Evolutionary conservation across 2,888 invertebrate genomes (phyloP).

Genomic region (Melanotus villosus): DNA sequence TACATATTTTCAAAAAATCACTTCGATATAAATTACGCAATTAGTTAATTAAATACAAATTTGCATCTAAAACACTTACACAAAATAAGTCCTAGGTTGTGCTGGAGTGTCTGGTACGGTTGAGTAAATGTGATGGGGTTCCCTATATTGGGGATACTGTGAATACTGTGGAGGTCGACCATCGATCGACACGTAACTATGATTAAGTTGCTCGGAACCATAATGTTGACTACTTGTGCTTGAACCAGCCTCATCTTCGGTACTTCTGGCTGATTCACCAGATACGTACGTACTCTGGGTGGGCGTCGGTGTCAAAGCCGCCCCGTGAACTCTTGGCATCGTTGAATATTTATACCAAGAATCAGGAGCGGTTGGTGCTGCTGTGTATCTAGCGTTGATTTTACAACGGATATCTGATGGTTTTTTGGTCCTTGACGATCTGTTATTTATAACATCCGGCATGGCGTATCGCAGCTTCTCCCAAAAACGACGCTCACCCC

Average conservation of each 20-base stretch:
- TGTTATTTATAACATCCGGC: conserved; percentile 79
- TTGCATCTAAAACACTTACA: conserved; percentile 56
- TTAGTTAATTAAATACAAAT: conserved; percentile 50
- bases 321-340: conserved; percentile 72
- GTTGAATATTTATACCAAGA: conserved; percentile 80
- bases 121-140: conserved; percentile 67
- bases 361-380: conserved; percentile 81
- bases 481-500: conserved; percentile 89
- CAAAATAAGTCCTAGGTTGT: conserved; percentile 67
- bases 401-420: conserved; percentile 73
- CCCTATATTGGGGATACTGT: conserved; percentile 60
- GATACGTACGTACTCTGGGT: conserved; percentile 74
- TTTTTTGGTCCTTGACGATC: conserved; percentile 72
- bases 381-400: conserved; percentile 76
- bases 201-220: conserved; percentile 76
- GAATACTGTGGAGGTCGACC: conserved; percentile 66
- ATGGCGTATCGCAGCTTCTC: conserved; percentile 83
- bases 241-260: conserved; percentile 72
- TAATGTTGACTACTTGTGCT: conserved; percentile 74
- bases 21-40: conserved; percentile 21
- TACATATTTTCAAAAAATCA: conserved; percentile 1
- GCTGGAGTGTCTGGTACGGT: conserved; percentile 67
- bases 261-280: conserved; percentile 70
- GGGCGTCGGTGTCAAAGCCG: conserved; percentile 73
- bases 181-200: conserved; percentile 80